phyloP scores from a whole-genome alignment of 2,888 invertebrate genomes.

The Endomychus coccineus region DNA sequence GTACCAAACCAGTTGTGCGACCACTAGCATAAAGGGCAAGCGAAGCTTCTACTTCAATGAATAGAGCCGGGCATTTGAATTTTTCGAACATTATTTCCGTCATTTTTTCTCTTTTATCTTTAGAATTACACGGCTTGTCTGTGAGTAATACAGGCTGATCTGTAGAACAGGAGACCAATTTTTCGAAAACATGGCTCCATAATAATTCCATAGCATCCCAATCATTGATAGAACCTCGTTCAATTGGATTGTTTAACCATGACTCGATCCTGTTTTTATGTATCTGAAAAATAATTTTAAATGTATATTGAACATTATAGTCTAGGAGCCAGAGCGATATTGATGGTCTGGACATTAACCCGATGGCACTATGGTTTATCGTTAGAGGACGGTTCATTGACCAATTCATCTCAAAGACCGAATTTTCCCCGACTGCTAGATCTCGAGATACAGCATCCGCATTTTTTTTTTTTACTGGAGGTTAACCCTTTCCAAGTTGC shows the following conservation, averaged over 20 bases:
- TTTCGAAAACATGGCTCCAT: neutral
- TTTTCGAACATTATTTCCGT: slow-evolving; percentile 2
- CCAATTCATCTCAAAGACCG: too few relatives aligned
- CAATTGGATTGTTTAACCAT: neutral
- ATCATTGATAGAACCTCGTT: neutral
- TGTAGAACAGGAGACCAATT: neutral
- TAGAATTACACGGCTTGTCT: neutral
- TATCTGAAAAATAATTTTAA: too few relatives aligned
- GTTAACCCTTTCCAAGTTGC: too few relatives aligned
- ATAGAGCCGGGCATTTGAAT: neutral
- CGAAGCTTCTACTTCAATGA: neutral
- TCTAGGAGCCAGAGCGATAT: too few relatives aligned
- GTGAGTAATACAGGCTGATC: neutral
- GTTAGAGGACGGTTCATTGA: too few relatives aligned
- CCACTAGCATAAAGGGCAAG: neutral
- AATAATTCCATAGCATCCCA: neutral
- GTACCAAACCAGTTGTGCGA: neutral
- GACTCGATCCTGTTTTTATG: too few relatives aligned
- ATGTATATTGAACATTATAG: too few relatives aligned
- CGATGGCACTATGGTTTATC: too few relatives aligned
- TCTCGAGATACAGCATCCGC: too few relatives aligned
- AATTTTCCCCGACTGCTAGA: too few relatives aligned
- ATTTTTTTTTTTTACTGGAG: too few relatives aligned
- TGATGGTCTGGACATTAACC: too few relatives aligned
- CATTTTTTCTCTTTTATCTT: neutral